Percentiles rank a stretch among this genome's conserved stretches.
Conservation (phyloP, 1,140 invertebrate species). For the Drosophila fuyamai region DNA sequence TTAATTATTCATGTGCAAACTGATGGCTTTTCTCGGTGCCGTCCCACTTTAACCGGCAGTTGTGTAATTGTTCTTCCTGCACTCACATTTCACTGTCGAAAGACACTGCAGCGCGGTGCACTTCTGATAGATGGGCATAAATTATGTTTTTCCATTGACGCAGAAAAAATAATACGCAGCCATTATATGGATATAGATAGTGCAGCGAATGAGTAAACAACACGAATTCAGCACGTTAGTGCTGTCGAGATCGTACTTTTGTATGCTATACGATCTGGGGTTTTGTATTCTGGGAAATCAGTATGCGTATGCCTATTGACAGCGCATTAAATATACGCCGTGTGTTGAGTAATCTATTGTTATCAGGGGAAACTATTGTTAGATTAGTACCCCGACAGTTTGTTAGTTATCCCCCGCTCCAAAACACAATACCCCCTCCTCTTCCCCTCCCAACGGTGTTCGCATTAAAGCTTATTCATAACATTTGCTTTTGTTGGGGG, state of each 20-base stretch:
- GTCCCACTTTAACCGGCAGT: constrained; percentile 3
- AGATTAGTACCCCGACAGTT: constrained; percentile 31
- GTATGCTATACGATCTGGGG: neutral
- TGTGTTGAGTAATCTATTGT: constrained; percentile 42
- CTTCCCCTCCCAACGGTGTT: neutral
- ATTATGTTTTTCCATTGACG: constrained; percentile 52
- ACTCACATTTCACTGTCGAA: constrained; percentile 6
- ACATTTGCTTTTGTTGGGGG: constrained; percentile 66
- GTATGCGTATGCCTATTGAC: constrained; percentile 20
- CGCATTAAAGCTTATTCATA: constrained; percentile 44
- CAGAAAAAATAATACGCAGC: constrained; percentile 35
- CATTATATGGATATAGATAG: constrained; percentile 37
- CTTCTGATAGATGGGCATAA: constrained; percentile 11
- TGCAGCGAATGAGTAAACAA: constrained; percentile 33
- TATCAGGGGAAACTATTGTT: constrained; percentile 50
- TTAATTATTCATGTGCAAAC: constrained; percentile 40
- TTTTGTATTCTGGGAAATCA: constrained; percentile 18
- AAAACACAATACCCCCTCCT: neutral
- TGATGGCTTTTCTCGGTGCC: constrained; percentile 11
- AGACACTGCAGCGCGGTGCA: constrained; percentile 6
- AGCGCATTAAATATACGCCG: constrained; percentile 59
- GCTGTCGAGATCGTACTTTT: constrained; percentile 1
- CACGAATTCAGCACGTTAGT: neutral
- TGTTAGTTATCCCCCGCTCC: constrained; percentile 6
- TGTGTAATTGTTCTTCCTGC: constrained; percentile 36